Evolutionary conservation across 2,888 invertebrate species (phyloP).

Genomic region (Scrobipalpa atriplicella): DNA sequence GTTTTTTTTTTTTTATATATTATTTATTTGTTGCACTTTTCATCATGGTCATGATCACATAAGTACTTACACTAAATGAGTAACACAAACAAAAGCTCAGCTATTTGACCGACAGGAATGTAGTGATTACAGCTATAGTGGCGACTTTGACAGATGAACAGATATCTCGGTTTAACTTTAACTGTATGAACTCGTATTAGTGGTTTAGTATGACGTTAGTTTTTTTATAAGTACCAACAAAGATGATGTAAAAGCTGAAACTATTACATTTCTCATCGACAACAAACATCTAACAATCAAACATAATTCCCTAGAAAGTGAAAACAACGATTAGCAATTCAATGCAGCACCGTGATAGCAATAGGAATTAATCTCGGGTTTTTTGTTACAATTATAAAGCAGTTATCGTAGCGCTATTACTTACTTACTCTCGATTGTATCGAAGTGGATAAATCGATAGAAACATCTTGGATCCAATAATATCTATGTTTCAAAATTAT

Average conservation of each 20-base stretch:
- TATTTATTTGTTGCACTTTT: no score
- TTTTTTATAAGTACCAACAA: no score
- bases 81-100: no score
- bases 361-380: constrained; percentile 36
- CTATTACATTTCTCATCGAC: constrained; percentile 6
- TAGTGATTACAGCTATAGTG: no score
- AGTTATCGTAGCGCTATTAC: constrained; percentile 29
- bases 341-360: constrained; percentile 27
- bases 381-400: constrained; percentile 47
- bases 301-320: constrained; percentile 4
- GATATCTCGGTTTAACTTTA: no score
- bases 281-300: constrained; percentile 1
- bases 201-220: no score
- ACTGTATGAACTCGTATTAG: no score
- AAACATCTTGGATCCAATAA: not conserved
- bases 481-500: not conserved
- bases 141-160: no score
- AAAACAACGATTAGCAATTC: constrained; percentile 15
- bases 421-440: constrained; percentile 3
- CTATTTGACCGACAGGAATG: no score
- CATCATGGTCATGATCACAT: no score
- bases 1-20: no score
- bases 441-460: constrained; percentile 17
- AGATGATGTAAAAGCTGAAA: not conserved
- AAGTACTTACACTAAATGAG: no score